These are phyloP conservation scores for Polia nebulosa DNA, from an alignment of 2,888 invertebrate genomes.

Conservation along the genomic window DNA sequence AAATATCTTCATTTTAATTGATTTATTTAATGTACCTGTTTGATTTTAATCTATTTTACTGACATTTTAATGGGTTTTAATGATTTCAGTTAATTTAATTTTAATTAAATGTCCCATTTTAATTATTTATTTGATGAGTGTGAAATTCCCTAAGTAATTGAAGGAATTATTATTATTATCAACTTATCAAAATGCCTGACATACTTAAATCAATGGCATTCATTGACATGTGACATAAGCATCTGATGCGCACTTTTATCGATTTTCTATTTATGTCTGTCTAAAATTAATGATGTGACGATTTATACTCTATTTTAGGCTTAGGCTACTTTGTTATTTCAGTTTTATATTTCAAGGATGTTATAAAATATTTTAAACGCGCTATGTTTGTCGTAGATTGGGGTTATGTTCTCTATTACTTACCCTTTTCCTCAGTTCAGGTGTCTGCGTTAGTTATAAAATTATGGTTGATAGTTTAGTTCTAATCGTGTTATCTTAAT, in stretches of 20 bases:
- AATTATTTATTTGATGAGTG: too few relatives aligned
- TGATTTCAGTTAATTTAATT: too few relatives aligned
- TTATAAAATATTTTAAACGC: constrained; percentile 6
- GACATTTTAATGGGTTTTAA: too few relatives aligned
- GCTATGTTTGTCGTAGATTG: neutral
- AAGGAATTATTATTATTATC: too few relatives aligned
- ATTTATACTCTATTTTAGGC: constrained; percentile 7
- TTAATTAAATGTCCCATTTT: too few relatives aligned
- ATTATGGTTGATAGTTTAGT: neutral
- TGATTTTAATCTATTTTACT: too few relatives aligned
- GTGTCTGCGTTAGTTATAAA: too few relatives aligned
- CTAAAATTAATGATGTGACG: constrained; percentile 16
- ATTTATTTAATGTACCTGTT: too few relatives aligned
- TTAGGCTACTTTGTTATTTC: constrained; percentile 9
- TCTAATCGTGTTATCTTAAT: neutral
- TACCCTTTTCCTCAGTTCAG: neutral
- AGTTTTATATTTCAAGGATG: constrained; percentile 22
- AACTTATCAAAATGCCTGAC: too few relatives aligned
- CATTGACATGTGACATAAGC: constrained; percentile 1
- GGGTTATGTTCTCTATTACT: too few relatives aligned
- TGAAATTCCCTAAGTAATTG: too few relatives aligned
- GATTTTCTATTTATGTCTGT: constrained; percentile 14
- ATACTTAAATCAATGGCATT: constrained; percentile 1
- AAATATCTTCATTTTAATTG: too few relatives aligned
- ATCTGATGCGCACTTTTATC: constrained; percentile 14